Base-by-base conservation (phyloP, 2,797 vertebrate species). In the Loris lydekkerianus region DNA sequence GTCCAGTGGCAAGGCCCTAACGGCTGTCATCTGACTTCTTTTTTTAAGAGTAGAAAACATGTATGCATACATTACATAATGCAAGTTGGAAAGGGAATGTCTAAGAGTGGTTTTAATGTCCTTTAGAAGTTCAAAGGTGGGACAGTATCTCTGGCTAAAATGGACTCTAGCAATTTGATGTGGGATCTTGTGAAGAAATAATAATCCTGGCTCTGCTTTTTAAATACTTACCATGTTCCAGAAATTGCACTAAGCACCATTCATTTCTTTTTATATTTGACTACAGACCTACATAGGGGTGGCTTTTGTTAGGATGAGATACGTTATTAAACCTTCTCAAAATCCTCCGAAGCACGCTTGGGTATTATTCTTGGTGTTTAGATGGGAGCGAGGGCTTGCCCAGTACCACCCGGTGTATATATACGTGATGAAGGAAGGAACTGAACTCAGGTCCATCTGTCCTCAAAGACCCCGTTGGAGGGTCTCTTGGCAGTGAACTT, bases 81-180 rank as follows among this genome's bases (percentile, higher is more conserved):
- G 34, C 1, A 56, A 73, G 20, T 65, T 21, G 15, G 34, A 86
- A 91, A 56, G 70, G 56, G 27, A 83, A 49, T 72, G 65, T 78
- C 75, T 69, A 65, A 56, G 85, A 61, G 60, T 77, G 69, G 10
- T 58, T 67, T 76, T 72, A 37, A 73, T 3, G 3, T 0, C 15
- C 29, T 81, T 56, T 85, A 85, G 70, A 31, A 95, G 43, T 43
- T 93, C 81, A 91, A 86, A 80, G 70, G 65, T 20, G 37, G 77
- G 43, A 67, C 4, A 80, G 1, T 18, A 14, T 49, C n/a, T 86
- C 49, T 49, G 86, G 31, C 72, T 89, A 53, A 65, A 70, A 81
- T 23, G 53, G 86, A 53, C 70, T 31, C 7, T 84, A 61, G 72
- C 34, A 5, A 40, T 86, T 63, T 80, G 69, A 63, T 67, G 37